Evolutionary conservation across 1,140 invertebrate species (phyloP), one percentile per base, ranked within the genome.

Genomic region (Anoplophora glabripennis): DNA sequence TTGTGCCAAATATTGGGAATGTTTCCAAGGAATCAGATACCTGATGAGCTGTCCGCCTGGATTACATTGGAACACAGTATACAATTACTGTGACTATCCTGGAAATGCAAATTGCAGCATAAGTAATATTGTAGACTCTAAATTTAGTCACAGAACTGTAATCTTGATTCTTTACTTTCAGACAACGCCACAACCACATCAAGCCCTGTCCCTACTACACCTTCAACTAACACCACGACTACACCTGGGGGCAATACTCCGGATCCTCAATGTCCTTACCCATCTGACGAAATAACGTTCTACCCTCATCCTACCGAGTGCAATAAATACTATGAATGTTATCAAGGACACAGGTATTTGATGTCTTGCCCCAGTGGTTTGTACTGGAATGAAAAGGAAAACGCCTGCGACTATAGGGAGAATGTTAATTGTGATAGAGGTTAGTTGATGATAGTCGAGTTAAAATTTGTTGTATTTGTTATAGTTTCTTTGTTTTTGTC

Each of bases 1-100:
- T 51, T 68, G 66, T 49, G 38, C 40, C 21, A 58, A 59, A 34
- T 68, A 53, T 41, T 63, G 40, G 36, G 53, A 63, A 41, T 68
- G 66, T 40, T 48, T 41, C 17, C 5, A 35, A 33, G 66, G 66
- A 17, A 49, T 56, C 15, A 45, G 34, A 21, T 41, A 48, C 12
- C 10, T 38, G 9, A 21, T 54, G 15, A 14, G 45, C 21, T 68
- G 66, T 59, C 61, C 64, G 8, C 11, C 14, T 14, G 55, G 49
- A 7, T 44, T 68, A 12, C 46, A 59, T 40, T 68, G 58, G 35
- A 68, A 68, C 35, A 34, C 41, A 10, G 28, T 37, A 35, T 34
- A 42, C 7, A 15, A 57, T 5, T 33, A 47, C 17, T 67, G 65
- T 41, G 65, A 67, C 45, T 61, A 41, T 44, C 48, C 57, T 1